Percentiles rank a stretch among this genome's conserved stretches.
These are phyloP conservation scores for Holocentrus rufus DNA, from an alignment of 2,797 vertebrate species.

Conservation along the genomic window DNA sequence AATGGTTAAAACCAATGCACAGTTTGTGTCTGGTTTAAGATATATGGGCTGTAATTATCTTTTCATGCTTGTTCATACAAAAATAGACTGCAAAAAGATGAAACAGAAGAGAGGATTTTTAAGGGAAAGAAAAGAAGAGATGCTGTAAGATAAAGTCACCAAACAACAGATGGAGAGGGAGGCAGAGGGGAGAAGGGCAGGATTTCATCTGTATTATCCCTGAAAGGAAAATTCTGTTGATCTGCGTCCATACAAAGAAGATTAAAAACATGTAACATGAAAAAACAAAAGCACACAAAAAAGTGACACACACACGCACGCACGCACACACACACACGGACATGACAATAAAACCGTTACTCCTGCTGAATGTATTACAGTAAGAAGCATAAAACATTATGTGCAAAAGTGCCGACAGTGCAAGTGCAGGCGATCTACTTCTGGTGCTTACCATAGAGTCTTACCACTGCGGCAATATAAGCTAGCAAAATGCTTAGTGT, in stretches of 20 bases:
- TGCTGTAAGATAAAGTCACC: neutral
- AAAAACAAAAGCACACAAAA: slow-evolving; percentile 20
- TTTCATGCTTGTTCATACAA: too few relatives aligned
- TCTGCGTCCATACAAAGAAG: slow-evolving; percentile 47
- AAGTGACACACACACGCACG: too few relatives aligned
- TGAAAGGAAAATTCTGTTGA: slow-evolving; percentile 42
- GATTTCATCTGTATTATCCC: slow-evolving; percentile 43
- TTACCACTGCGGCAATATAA: neutral
- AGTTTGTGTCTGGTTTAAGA: too few relatives aligned
- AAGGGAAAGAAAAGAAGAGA: neutral
- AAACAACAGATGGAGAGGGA: slow-evolving; percentile 24
- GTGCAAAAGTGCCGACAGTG: neutral
- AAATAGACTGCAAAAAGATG: neutral
- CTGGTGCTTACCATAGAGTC: neutral
- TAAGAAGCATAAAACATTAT: neutral
- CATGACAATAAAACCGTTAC: neutral
- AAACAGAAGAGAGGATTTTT: neutral
- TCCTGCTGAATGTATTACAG: neutral
- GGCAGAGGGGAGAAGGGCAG: slow-evolving; percentile 11
- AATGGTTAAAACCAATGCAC: too few relatives aligned
- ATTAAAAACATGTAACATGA: slow-evolving; percentile 49
- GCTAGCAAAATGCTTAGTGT: slow-evolving; percentile 7
- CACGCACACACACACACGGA: neutral
- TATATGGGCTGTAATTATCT: neutral
- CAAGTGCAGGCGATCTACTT: neutral